Evolutionary conservation across 2,888 invertebrate species (phyloP).

Genomic region (Margaritifera margaritifera): DNA sequence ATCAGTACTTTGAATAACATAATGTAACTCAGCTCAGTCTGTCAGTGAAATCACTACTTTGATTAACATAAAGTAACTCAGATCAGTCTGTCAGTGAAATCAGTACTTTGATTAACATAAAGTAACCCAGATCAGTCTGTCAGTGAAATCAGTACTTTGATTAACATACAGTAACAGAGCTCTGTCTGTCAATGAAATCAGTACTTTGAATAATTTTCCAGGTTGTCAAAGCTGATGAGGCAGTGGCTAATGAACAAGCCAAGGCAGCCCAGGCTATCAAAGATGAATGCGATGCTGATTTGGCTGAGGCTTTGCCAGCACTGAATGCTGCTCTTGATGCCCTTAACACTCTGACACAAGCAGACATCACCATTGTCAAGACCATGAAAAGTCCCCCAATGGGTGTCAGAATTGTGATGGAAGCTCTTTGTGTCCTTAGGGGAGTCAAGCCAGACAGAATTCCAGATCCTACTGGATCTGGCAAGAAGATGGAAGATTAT

Average conservation of each 20-base stretch:
- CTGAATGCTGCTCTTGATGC: slow-evolving; percentile 72
- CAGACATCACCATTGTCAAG: slow-evolving; percentile 73
- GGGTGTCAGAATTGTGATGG: slow-evolving; percentile 72
- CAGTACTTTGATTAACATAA: too few species aligned
- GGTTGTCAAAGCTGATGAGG: slow-evolving; percentile 94
- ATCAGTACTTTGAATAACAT: too few species aligned
- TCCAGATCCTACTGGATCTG: slow-evolving; percentile 72
- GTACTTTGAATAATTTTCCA: slow-evolving; percentile 57
- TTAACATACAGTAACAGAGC: too few species aligned
- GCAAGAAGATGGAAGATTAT: slow-evolving; percentile 73
- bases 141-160: too few species aligned
- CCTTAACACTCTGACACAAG: slow-evolving; percentile 72
- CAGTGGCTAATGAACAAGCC: slow-evolving; percentile 82
- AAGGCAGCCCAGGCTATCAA: slow-evolving; percentile 72
- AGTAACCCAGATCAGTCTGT: too few species aligned
- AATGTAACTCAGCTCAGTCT: too few species aligned
- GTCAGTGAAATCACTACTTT: too few species aligned
- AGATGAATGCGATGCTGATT: slow-evolving; percentile 73
- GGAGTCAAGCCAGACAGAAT: slow-evolving; percentile 73
- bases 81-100: too few species aligned
- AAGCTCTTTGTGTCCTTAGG: slow-evolving; percentile 73
- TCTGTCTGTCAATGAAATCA: not conserved
- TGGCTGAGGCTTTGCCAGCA: slow-evolving; percentile 73
- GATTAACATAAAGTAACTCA: too few species aligned
- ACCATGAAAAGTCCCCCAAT: slow-evolving; percentile 73